Base-by-base conservation (phyloP, 2,888 invertebrate species). In the Patella caerulea region DNA sequence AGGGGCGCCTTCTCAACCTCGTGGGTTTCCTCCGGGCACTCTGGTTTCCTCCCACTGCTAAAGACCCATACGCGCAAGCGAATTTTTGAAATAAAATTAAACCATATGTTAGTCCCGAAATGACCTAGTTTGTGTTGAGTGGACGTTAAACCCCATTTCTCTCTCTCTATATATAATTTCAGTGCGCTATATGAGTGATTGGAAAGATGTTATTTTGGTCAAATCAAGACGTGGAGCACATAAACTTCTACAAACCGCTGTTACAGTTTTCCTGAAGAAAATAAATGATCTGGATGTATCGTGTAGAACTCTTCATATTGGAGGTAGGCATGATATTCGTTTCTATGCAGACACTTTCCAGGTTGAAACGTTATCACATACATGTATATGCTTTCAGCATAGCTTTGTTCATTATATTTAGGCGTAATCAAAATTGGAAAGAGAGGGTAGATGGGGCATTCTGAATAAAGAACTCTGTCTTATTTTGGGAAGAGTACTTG, bases 221-320 rank as follows among this genome's bases (percentile, higher is more conserved):
- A 65, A 65, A 65, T 19, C 19, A 24, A 65, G 65, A 24, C 19
- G 65, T 24, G 65, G 65, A 14, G 65, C 65, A 11, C 65, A 65
- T 65, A 65, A 65, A 65, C 65, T 65, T 65, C 65, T 65, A 24
- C 65, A 65, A 65, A 24, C 65, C 12, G 65, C 65, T 24, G 65
- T 65, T 24, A 65, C 65, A 19, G 24, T 65, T 19, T 65, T 65
- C 65, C 19, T 65, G 11, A 65, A 65, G 12, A 65, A 65, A 65
- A 65, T 65, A 12, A 65, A 65, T 24, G 24, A 11, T 24, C 24
- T 65, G 19, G 65, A 65, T 65, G 24, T 65, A 24, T 19, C 24
- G 2, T 65, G 65, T 65, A 65, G 65, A 65, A 65, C 65, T 65
- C 65, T 65, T 65, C 65, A 65, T 65, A 65, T 65, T 24, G 65